These are phyloP conservation scores for Glyptemys insculpta DNA, from an alignment of 2,797 vertebrate genomes.

Conservation along the genomic window DNA sequence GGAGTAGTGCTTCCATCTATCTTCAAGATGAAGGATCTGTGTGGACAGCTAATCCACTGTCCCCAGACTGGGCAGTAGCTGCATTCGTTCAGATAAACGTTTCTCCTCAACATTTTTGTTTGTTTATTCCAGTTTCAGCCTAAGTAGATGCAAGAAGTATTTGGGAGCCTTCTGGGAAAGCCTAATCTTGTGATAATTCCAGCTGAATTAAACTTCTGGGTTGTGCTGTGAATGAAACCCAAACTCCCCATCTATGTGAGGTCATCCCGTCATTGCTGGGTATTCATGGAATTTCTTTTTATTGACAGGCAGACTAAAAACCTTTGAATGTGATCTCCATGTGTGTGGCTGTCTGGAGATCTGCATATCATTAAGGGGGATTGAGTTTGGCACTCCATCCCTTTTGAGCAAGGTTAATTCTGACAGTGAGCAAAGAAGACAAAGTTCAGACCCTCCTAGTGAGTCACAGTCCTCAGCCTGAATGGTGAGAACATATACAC, in stretches of 20 bases:
- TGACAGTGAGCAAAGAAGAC: neutral
- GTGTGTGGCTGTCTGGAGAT: neutral
- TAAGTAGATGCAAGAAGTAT: neutral
- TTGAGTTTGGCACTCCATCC: neutral
- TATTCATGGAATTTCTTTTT: neutral
- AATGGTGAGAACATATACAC: neutral
- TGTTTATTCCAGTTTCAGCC: neutral
- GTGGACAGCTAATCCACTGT: conserved; percentile 7
- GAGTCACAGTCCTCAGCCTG: neutral
- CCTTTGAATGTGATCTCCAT: neutral
- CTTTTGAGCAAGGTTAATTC: neutral
- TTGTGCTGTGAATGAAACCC: neutral
- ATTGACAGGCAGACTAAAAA: neutral
- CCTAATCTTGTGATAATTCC: neutral
- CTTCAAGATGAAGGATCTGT: neutral
- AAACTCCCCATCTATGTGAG: neutral
- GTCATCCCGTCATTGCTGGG: neutral
- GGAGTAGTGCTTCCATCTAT: too few species aligned
- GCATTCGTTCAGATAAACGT: conserved; percentile 1
- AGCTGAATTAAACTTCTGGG: conserved; percentile 16
- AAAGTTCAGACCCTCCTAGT: neutral
- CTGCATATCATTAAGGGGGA: neutral
- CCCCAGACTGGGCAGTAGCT: neutral
- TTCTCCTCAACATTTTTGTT: neutral
- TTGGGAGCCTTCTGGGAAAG: conserved; percentile 1